Conservation (phyloP, 2,797 vertebrate genomes). For the Gambusia yucatana region DNA sequence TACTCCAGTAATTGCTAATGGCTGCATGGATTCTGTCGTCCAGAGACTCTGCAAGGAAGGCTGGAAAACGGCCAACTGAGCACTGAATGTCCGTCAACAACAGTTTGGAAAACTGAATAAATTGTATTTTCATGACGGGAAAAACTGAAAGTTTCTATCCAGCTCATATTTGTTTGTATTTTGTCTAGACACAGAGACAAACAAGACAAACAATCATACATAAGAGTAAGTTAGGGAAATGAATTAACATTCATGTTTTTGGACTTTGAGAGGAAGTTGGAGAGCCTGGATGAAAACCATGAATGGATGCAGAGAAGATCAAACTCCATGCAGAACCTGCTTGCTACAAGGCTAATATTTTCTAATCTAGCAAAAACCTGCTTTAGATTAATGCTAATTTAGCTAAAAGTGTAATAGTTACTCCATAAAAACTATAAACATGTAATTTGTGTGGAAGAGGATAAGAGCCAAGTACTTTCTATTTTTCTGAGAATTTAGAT, state of each 20-base stretch:
- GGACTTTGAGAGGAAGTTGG: background rate
- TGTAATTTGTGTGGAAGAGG: too few species aligned
- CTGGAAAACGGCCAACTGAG: slow-evolving; percentile 32
- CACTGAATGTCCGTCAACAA: slow-evolving; percentile 51
- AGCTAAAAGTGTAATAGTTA: background rate
- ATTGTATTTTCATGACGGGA: slow-evolving; percentile 20
- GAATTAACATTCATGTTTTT: background rate
- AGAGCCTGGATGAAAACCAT: background rate
- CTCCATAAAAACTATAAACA: background rate
- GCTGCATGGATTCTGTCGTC: slow-evolving; percentile 43
- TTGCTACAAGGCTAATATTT: background rate
- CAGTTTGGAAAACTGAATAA: slow-evolving; percentile 33
- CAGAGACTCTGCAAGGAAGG: slow-evolving; percentile 22
- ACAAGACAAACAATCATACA: background rate
- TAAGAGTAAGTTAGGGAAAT: background rate
- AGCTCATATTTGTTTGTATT: background rate
- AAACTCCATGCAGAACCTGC: background rate
- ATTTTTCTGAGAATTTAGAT: too few species aligned
- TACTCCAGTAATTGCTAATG: slow-evolving; percentile 49
- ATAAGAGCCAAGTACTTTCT: too few species aligned
- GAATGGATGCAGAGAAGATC: background rate
- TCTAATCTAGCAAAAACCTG: background rate
- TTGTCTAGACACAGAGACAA: background rate
- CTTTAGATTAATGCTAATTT: background rate
- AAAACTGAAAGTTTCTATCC: background rate